Conservation (phyloP, 2,113 vertebrate genomes). For the Thermophis baileyi region DNA sequence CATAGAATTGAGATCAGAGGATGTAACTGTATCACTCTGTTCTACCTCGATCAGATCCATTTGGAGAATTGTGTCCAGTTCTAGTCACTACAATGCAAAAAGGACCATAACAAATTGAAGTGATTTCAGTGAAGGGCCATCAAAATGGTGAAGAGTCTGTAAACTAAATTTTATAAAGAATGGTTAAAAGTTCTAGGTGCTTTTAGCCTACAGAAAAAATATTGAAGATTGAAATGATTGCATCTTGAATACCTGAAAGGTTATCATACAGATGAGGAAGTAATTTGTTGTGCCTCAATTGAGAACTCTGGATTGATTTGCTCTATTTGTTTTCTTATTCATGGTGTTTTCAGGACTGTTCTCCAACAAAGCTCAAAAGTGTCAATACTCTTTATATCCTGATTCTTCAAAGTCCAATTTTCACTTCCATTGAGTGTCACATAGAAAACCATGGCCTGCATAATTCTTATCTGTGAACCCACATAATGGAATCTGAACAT, state of each 20-base stretch:
- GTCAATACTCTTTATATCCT: neutral
- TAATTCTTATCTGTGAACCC: neutral
- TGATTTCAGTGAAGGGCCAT: neutral
- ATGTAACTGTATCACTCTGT: neutral
- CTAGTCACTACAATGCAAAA: neutral
- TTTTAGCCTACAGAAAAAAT: neutral
- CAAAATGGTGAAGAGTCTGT: neutral
- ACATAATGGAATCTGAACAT: neutral
- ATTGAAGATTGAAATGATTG: neutral
- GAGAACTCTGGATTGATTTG: neutral
- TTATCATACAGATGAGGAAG: neutral
- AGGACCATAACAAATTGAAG: neutral
- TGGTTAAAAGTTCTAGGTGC: neutral
- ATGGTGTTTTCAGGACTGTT: neutral
- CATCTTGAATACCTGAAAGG: neutral
- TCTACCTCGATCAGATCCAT: neutral
- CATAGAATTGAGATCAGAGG: neutral
- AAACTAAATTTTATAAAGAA: neutral
- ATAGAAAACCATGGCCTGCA: neutral
- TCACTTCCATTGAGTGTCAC: neutral
- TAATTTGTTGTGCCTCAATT: neutral
- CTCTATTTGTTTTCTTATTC: neutral
- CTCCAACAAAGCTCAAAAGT: neutral
- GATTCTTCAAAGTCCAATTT: neutral
- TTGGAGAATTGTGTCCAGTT: neutral